Base-by-base conservation (phyloP, 2,888 invertebrate genomes). In the Pterostichus niger region DNA sequence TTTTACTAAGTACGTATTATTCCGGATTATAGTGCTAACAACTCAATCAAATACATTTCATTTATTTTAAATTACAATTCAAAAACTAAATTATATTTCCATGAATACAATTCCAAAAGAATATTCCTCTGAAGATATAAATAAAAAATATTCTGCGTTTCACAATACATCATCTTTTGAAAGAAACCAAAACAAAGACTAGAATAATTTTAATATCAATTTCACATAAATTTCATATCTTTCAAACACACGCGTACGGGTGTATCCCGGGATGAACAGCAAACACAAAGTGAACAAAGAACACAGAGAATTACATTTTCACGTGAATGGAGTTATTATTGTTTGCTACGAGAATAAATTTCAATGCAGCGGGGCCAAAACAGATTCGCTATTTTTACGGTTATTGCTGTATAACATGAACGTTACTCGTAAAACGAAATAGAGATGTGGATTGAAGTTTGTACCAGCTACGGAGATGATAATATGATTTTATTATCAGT, bases 291-390 rank as follows among this genome's bases (percentile, higher is more conserved):
- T 64, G 64, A 73, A 73, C 49, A 49, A 73, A 73, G 46, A 11
- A 73, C 13, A 9, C 33, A 64, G 15, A 64, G 15, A 49, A 73
- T 73, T 49, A 24, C 24, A 49, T 73, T 73, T 73, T 73, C 73
- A 73, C 49, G 49, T 73, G 73, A 73, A 73, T 73, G 64, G 64
- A 64, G 64, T 64, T 64, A 64, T 64, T 64, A 64, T 64, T 73
- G 46, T 24, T 24, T 10, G 49, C 24, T 10, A 33, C 13, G 64
- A 64, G 17, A 64, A 64, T 64, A 64, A 64, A 64, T 64, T 33
- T 64, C 64, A 15, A 56, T 56, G 15, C 64, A 31, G 24, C 40
- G 9, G 40, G 17, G 11, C 13, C 31, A 31, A 59, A 59, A 59
- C 31, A 17, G 59, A 31, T 17, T 59, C 31, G 31, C 64, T 64